phyloP scores from a whole-genome alignment of 2,113 vertebrate species.

The Gallinago undulata region DNA sequence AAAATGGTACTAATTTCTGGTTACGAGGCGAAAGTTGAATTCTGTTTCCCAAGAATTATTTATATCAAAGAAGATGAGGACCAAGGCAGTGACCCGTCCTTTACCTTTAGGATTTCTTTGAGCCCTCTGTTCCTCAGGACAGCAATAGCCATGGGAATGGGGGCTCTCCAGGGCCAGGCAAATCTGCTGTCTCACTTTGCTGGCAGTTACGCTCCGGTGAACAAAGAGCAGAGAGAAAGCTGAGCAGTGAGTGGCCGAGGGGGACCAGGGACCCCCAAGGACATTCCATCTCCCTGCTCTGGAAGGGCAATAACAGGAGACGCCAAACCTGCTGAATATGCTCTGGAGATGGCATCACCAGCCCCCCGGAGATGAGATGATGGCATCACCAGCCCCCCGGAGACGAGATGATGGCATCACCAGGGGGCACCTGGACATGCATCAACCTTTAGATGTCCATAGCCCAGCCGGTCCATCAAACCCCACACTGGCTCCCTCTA shows the following conservation, averaged over 20 bases:
- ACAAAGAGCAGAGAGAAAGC: background rate
- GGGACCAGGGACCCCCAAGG: background rate
- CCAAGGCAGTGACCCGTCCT: background rate
- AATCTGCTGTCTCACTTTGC: background rate
- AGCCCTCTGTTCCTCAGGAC: background rate
- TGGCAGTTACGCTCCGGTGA: background rate
- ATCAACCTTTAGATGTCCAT: background rate
- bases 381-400: background rate
- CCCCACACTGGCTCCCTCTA: background rate
- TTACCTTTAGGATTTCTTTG: background rate
- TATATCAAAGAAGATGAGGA: background rate
- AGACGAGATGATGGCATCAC: no score
- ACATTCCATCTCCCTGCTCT: background rate
- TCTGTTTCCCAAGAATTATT: constrained; percentile 20
- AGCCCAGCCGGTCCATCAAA: background rate
- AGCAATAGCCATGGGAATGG: background rate
- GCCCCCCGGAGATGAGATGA: background rate
- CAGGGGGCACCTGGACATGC: background rate
- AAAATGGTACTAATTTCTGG: constrained; percentile 16
- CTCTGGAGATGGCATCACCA: background rate
- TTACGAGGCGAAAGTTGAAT: background rate
- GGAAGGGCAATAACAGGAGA: background rate
- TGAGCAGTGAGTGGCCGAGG: background rate
- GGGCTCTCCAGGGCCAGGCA: background rate
- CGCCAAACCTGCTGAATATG: background rate